Conservation (phyloP, 2,797 vertebrate genomes). For the Carcharodon carcharias region DNA sequence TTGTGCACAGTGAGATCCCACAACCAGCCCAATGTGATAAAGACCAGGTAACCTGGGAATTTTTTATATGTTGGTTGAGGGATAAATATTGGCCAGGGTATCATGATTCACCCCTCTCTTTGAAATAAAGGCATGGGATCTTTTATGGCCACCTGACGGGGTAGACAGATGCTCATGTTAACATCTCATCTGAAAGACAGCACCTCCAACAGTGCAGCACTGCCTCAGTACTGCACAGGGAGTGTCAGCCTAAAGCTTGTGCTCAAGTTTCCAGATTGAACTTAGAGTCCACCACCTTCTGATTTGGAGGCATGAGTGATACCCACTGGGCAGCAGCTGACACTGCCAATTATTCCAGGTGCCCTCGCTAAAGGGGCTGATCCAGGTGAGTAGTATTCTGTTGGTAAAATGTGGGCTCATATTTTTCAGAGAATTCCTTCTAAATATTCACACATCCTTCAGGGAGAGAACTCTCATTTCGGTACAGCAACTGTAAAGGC, state of each 20-base stretch:
- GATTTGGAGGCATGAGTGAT: background rate
- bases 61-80: background rate
- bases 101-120: background rate
- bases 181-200: background rate
- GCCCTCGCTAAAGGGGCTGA: background rate
- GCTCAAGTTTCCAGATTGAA: background rate
- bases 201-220: background rate
- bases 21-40: background rate
- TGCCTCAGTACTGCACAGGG: background rate
- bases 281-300: background rate
- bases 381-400: no score
- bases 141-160: background rate
- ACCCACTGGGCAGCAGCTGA: background rate
- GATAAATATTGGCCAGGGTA: background rate
- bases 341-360: background rate
- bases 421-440: background rate
- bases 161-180: background rate
- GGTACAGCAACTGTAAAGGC: background rate
- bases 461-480: background rate
- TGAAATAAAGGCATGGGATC: background rate
- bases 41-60: background rate
- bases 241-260: background rate
- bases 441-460: background rate
- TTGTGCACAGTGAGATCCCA: background rate
- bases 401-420: background rate